Base-by-base conservation (phyloP, 2,113 vertebrate genomes). In the Thamnophis sirtalis region DNA sequence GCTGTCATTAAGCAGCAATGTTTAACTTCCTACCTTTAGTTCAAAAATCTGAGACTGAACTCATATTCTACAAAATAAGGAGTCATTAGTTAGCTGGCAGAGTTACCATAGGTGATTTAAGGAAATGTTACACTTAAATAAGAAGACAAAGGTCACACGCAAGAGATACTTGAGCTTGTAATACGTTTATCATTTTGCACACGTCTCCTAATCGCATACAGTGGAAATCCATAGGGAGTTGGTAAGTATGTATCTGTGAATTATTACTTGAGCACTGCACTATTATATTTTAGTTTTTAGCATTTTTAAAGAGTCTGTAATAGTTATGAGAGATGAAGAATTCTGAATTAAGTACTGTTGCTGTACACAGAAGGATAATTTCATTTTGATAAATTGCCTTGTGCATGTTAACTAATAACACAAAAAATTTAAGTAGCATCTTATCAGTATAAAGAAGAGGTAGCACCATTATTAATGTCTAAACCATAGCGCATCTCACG, bases 341-440 rank as follows among this genome's bases (percentile, higher is more conserved):
- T 98, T 98, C 97, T 96, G 98, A 99, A 99, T 99, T 99, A 99
- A 99, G 98, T 98, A 97, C 97, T 96, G 94, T 95, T 98, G 98
- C 98, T 99, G 98, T 98, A 98, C 98, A 98, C 98, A 98, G 98
- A 99, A 99, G 98, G 98, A 99, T 99, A 98, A 99, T 99, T 99
- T 99, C 97, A 98, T 95, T 98, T 98, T 99, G 99, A 99, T 99
- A 97, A 99, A 99, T 99, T 98, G 98, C 98, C 97, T 97, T 97
- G 97, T 97, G 97, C 94, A 97, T 98, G 98, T 98, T 98, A 99
- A 99, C 98, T 99, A 99, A 99, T 99, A 99, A 99, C 98, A 99
- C 98, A 98, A 89, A 50, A 56, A 98, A 98, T 98, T 97, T 98
- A 99, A 99, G 98, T 98, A 98, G 98, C 98, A 98, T 98, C 97